phyloP scores from a whole-genome alignment of 2,888 invertebrate genomes.

The Allolobophora icterica region DNA sequence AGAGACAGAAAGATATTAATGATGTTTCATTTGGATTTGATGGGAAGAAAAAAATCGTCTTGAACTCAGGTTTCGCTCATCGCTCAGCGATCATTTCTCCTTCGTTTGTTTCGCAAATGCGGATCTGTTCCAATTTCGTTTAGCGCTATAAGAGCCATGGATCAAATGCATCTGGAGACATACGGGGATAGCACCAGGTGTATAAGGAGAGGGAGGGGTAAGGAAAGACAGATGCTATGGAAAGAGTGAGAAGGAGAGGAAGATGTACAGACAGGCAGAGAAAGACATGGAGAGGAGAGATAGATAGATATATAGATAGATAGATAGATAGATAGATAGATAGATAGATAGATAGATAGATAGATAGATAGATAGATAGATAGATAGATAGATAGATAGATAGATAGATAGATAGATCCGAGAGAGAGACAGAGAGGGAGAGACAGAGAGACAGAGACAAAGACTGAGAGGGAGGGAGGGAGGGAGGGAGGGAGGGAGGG shows the following conservation, averaged over 20 bases:
- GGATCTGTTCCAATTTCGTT: not conserved
- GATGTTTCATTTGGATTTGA: not conserved
- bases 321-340: too few species aligned
- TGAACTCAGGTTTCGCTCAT: constrained; percentile 3
- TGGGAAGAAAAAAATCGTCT: not conserved
- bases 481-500: too few species aligned
- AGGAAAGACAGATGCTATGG: not conserved
- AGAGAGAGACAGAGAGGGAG: too few species aligned
- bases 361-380: too few species aligned
- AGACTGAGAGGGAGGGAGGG: too few species aligned
- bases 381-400: too few species aligned
- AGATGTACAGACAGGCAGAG: not conserved
- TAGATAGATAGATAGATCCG: too few species aligned
- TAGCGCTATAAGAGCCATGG: not conserved
- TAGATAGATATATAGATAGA: too few species aligned
- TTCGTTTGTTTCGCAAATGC: not conserved
- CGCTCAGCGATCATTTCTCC: not conserved
- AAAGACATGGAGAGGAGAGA: too few species aligned
- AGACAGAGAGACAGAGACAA: too few species aligned
- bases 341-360: too few species aligned
- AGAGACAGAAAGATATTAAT: not conserved
- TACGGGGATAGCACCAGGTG: not conserved
- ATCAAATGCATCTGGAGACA: not conserved
- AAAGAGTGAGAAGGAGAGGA: not conserved
- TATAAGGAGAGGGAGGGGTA: not conserved